Percentiles rank a stretch among this genome's conserved stretches.
Conservation (phyloP, 1,140 invertebrate species). For the Ladona fulva region DNA sequence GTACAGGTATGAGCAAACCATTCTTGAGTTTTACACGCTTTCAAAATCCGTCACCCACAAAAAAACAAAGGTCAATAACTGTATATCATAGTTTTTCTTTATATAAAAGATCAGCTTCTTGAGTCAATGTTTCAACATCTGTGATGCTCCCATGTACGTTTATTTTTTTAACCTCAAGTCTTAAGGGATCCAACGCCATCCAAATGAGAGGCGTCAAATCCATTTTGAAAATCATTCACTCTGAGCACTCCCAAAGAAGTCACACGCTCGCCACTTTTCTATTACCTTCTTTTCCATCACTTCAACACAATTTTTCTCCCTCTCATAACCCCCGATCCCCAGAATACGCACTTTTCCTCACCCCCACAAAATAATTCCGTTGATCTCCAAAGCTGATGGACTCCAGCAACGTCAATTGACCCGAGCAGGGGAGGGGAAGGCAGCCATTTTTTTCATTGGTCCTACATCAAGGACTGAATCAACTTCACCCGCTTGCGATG, state of each 20-base stretch:
- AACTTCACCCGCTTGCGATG: background rate
- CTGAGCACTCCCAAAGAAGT: background rate
- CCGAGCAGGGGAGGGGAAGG: too few relatives aligned
- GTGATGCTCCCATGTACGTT: background rate
- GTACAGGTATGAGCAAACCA: conserved; percentile 15
- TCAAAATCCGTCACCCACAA: background rate
- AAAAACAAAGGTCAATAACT: background rate
- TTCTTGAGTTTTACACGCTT: conserved; percentile 12
- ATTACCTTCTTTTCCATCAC: background rate
- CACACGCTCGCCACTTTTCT: background rate
- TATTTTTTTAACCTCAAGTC: background rate
- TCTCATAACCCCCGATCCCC: background rate
- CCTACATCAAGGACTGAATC: too few relatives aligned
- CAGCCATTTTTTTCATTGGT: too few relatives aligned
- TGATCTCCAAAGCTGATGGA: too few relatives aligned
- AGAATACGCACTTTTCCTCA: background rate
- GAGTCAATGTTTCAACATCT: background rate
- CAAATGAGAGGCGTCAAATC: background rate
- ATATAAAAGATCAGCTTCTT: background rate
- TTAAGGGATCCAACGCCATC: background rate
- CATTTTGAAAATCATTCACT: conserved; percentile 3
- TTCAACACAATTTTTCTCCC: background rate
- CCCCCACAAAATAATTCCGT: too few relatives aligned
- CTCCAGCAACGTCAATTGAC: too few relatives aligned
- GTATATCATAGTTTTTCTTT: conserved; percentile 11